Percentiles rank a stretch among this genome's conserved stretches.
phyloP scores from a whole-genome alignment of 2,797 vertebrate genomes.

The Glyptemys insculpta region DNA sequence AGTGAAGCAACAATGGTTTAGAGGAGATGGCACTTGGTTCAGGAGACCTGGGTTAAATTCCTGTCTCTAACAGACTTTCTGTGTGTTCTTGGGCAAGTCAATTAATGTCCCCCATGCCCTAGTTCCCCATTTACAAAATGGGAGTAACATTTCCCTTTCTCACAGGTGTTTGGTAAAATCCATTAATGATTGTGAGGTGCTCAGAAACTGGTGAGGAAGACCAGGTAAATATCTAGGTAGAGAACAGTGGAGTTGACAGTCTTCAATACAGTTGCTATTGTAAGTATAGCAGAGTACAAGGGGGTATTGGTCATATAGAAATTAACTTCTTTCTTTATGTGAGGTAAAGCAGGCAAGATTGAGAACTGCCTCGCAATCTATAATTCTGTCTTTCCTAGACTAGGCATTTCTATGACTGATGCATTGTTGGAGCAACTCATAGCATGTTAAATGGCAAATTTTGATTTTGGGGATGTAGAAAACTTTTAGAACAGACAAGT shows the following conservation, averaged over 20 bases:
- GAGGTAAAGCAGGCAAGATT: not conserved
- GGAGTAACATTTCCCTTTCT: not conserved
- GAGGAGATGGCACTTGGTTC: not conserved
- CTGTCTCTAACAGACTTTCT: not conserved
- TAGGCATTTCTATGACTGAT: not conserved
- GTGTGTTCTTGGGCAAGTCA: not conserved
- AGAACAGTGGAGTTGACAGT: not conserved
- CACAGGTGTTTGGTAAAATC: not conserved
- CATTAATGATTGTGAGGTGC: not conserved
- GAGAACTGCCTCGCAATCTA: not conserved
- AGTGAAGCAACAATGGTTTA: not conserved
- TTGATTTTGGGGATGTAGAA: not conserved
- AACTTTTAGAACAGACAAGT: not conserved
- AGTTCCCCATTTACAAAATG: not conserved
- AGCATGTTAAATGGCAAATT: not conserved
- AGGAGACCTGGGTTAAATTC: not conserved
- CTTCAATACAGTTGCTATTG: not conserved
- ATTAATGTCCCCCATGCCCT: not conserved
- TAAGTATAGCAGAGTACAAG: not conserved
- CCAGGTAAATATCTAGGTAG: not conserved
- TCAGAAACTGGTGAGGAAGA: not conserved
- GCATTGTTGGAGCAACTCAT: not conserved
- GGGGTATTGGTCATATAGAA: rapidly evolving
- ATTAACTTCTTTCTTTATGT: not conserved
- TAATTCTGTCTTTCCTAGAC: not conserved